Percentiles rank a stretch among this genome's conserved stretches.
These are phyloP conservation scores for Magallana angulata DNA, from an alignment of 1,140 invertebrate genomes.

Conservation along the genomic window DNA sequence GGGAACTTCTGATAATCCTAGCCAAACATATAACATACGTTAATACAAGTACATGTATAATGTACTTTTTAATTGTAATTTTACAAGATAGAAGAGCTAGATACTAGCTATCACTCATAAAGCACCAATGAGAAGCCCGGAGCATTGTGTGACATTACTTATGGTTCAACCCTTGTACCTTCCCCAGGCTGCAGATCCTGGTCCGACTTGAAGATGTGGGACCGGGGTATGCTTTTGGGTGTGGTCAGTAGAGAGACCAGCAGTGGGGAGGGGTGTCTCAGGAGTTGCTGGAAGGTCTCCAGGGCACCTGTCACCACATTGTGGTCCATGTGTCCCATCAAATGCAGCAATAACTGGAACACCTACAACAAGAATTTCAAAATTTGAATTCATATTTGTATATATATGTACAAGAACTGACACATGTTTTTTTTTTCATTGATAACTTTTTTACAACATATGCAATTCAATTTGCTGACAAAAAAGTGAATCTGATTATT, in stretches of 20 bases:
- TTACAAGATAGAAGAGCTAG: too few species aligned
- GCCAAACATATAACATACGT: conserved; percentile 21
- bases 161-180: background rate
- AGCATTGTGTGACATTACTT: too few species aligned
- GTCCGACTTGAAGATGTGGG: conserved; percentile 65
- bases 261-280: conserved; percentile 84
- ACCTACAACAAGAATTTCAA: conserved; percentile 81
- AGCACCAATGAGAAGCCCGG: too few species aligned
- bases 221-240: conserved; percentile 80
- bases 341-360: conserved; percentile 90
- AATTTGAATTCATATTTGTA: background rate
- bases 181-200: conserved; percentile 19
- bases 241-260: conserved; percentile 83
- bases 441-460: too few species aligned
- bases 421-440: too few species aligned
- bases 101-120: too few species aligned
- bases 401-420: background rate
- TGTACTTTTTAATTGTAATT: too few species aligned
- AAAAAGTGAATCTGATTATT: background rate
- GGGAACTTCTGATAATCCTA: conserved; percentile 66
- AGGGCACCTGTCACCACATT: conserved; percentile 91
- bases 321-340: conserved; percentile 87
- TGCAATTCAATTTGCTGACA: too few species aligned
- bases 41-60: too few species aligned
- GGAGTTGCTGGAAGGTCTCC: conserved; percentile 88